A percentile compares a stretch with the other conserved stretches of the same genome.
Evolutionary conservation across 2,797 vertebrate genomes (phyloP).

Genomic region (Tamandua tetradactyla): DNA sequence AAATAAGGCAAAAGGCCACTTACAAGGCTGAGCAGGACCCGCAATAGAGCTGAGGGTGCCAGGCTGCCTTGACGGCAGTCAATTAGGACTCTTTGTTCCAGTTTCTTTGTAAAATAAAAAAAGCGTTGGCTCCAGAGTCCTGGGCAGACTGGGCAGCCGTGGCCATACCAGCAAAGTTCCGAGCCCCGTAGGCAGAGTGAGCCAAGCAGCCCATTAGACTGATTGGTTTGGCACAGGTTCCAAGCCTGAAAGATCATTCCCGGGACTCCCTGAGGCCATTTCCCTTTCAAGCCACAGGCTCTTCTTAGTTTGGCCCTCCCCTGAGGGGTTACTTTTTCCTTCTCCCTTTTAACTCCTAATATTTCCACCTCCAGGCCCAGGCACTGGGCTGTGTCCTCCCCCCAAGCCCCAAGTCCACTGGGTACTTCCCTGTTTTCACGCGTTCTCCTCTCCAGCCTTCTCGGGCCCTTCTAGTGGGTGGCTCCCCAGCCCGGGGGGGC

Average conservation of each 20-base stretch:
- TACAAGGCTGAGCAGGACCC: neutral
- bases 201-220: neutral
- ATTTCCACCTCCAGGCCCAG: neutral
- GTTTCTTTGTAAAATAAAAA: slow-evolving; percentile 8
- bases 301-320: neutral
- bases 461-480: neutral
- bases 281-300: neutral
- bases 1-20: neutral
- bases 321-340: neutral
- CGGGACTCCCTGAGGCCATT: neutral
- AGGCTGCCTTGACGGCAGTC: neutral
- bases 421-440: neutral
- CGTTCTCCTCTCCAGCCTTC: neutral
- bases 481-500: neutral
- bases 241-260: neutral
- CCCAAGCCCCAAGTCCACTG: neutral
- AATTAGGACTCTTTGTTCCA: neutral
- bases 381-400: neutral
- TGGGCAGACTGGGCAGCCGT: neutral
- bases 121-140: neutral
- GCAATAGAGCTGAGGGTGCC: neutral
- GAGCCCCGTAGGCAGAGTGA: neutral
- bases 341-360: neutral
- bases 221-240: neutral
- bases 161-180: neutral